Conservation (phyloP, 2,888 invertebrate species). For the Torymus aiolomorphi region DNA sequence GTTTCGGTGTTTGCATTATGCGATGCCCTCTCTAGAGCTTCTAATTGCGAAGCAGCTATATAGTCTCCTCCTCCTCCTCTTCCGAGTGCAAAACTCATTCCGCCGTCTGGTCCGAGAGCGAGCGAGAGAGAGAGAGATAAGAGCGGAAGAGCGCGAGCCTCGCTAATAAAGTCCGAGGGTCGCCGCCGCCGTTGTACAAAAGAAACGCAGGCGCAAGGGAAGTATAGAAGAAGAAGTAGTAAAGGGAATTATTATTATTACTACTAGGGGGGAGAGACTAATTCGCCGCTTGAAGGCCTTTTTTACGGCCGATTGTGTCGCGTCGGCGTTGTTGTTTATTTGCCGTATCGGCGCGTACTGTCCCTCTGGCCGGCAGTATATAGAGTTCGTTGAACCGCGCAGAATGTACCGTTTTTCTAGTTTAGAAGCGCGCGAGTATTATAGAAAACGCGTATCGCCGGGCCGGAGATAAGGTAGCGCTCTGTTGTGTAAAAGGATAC, state of each 20-base stretch:
- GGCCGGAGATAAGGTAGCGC: too few relatives aligned
- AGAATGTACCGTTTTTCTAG: too few relatives aligned
- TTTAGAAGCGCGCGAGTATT: too few relatives aligned
- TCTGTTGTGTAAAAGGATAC: too few relatives aligned
- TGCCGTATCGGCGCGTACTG: too few relatives aligned
- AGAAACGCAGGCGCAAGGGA: neutral
- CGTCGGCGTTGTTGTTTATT: too few relatives aligned
- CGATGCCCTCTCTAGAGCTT: neutral
- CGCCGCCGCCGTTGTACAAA: neutral
- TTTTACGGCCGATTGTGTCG: too few relatives aligned
- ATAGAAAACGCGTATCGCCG: too few relatives aligned
- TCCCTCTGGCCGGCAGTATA: too few relatives aligned
- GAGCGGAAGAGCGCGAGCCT: conserved; percentile 1
- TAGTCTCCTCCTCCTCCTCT: neutral
- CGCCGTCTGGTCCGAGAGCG: conserved; percentile 17
- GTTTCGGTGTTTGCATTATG: conserved; percentile 59
- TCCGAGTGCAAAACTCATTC: conserved; percentile 23
- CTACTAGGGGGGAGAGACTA: too few relatives aligned
- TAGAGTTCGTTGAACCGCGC: too few relatives aligned
- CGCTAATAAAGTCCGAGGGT: conserved; percentile 37
- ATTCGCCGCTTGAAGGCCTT: too few relatives aligned
- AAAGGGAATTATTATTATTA: neutral
- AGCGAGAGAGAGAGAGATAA: neutral
- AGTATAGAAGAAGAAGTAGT: neutral
- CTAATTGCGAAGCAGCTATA: conserved; percentile 28